phyloP scores from a whole-genome alignment of 2,797 vertebrate genomes.

The Taeniopygia guttata region DNA sequence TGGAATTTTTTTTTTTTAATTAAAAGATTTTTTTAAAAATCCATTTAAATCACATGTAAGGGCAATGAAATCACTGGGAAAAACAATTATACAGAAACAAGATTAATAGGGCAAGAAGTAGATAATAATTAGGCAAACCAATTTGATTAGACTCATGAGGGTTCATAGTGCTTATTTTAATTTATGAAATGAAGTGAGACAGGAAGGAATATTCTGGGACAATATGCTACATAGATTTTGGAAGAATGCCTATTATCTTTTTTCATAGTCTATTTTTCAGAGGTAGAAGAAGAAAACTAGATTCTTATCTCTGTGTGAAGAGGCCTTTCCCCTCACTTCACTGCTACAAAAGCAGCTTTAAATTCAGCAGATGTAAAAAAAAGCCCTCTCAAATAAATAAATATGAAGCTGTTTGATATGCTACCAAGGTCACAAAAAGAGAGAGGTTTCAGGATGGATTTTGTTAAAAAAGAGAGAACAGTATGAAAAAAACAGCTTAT shows the following conservation, averaged over 20 bases:
- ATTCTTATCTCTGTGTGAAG: neutral
- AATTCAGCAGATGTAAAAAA: neutral
- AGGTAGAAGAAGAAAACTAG: neutral
- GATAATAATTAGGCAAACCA: neutral
- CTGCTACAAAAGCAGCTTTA: neutral
- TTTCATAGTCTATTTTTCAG: neutral
- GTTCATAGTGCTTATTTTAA: neutral
- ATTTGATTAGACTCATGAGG: neutral
- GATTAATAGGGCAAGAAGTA: neutral
- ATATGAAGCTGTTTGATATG: neutral
- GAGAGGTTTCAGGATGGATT: neutral
- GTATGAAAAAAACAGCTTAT: neutral
- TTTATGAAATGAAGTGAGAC: neutral
- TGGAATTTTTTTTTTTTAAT: accelerated
- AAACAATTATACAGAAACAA: neutral
- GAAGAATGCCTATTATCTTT: neutral
- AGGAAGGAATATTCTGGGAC: neutral
- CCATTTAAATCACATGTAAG: neutral
- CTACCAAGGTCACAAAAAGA: neutral
- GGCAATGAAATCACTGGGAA: neutral
- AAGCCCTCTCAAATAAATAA: neutral
- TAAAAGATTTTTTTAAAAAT: accelerated
- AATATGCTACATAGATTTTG: neutral
- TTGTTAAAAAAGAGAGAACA: neutral
- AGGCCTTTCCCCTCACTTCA: neutral